Base-by-base conservation (phyloP, 2,797 vertebrate species). In the Esox lucius region DNA sequence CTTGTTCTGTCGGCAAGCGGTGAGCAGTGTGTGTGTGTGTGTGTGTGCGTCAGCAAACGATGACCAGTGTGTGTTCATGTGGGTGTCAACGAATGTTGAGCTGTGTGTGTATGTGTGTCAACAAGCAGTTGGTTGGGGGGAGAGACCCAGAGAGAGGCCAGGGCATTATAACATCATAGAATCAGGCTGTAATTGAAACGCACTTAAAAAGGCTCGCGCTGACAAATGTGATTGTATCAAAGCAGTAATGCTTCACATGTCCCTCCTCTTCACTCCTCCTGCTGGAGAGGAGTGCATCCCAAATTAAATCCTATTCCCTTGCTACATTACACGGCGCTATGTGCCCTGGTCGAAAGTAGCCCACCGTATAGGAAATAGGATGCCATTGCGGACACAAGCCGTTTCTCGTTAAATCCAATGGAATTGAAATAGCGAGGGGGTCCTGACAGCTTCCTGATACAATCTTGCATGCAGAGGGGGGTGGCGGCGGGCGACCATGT, bases 141-240 rank as follows among this genome's bases (percentile, higher is more conserved):
- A 24, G 56, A 61, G 56, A 59, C 3, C n/a, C n/a, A 59, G n/a
- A 59, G 22, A 92, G 90, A 85, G 92, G 91, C 93, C 80, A 62
- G 78, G 90, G 89, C 92, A 88, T 97, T 98, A 99, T 97, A 95
- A 95, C 97, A 98, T 99, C 95, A 96, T 94, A 95, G 95, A 96
- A 95, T 96, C 96, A 93, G 89, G 89, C 87, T 94, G 94, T 97
- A 98, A 98, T 98, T 98, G 96, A 98, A 97, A 97, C 97, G 96
- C 94, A 95, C 95, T 96, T 97, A 97, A 97, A 98, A 97, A 95
- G 96, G 96, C 97, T 97, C 95, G 94, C 86, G 94, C 95, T 95
- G 96, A 96, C 96, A 97, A 97, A 98, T 96, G 94, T 81, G 93
- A 99, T 98, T 96, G 95, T 95, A 94, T 93, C 95, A 83, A 95